Base-by-base conservation (phyloP, 2,888 invertebrate genomes). In the Papilio demoleus region DNA sequence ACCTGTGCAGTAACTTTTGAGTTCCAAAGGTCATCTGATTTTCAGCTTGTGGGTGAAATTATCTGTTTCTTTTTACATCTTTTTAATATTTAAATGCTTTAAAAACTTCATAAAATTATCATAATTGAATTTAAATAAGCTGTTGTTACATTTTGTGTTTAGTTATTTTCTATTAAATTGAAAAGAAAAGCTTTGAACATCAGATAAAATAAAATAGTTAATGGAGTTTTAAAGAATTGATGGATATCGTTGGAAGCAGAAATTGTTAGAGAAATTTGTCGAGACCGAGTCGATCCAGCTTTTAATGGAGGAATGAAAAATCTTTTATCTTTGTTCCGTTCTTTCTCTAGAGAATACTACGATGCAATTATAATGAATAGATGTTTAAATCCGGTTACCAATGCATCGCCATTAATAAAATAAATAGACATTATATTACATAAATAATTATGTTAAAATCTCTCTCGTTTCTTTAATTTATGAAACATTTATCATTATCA, bases 191-290 rank as follows among this genome's bases (percentile, higher is more conserved):
- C 47, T 50, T 27, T 53, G 27, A 27, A 53, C 6, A 27, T 53
- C 53, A 27, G 27, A n/a, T 24, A 50, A n/a, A 27, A 27, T 12
- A 27, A n/a, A 53, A 53, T 12, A 27, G 53, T 27, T 50, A 53
- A 53, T 53, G n/a, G 50, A 50, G 27, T 53, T 53, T 53, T 53
- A 53, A 27, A 53, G 53, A 27, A 53, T 53, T 53, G 53, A 27
- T 27, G 27, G 53, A 53, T 53, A 27, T 27, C n/a, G 27, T 27
- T 53, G 53, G 27, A 53, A 53, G 53, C 27, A 53, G 53, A 53
- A 53, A 53, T 27, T 53, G 24, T 50, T 27, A 24, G 8, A 50
- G 50, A 27, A 24, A 24, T 22, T 50, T 24, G 17, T 45, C 42
- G 42, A 17, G 42, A 45, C n/a, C 11, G 47, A 47, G 47, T 14